phyloP scores from a whole-genome alignment of 2,113 vertebrate genomes.

The Tamias sibiricus region DNA sequence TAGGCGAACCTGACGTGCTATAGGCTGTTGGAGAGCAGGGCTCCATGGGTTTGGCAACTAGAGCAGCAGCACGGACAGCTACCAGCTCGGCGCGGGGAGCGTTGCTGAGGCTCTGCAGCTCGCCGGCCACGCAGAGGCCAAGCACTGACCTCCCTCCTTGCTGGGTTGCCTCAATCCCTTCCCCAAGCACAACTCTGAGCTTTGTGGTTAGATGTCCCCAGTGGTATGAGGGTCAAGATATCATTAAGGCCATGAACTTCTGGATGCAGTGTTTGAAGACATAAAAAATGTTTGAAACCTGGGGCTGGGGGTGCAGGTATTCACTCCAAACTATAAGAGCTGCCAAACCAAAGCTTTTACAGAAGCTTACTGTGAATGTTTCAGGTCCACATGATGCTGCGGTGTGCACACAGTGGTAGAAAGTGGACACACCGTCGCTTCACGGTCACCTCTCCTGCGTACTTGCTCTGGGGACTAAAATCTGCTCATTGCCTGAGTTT shows the following conservation, averaged over 20 bases:
- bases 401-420: neutral
- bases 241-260: neutral
- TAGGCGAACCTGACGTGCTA: neutral
- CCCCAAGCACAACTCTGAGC: neutral
- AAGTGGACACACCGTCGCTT: neutral
- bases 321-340: neutral
- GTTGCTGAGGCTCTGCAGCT: neutral
- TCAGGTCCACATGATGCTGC: neutral
- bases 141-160: neutral
- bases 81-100: neutral
- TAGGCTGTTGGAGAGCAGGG: neutral
- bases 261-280: neutral
- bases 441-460: no score
- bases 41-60: neutral
- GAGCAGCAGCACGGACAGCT: neutral
- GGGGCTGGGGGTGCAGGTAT: accelerated
- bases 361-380: no score
- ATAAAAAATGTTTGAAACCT: neutral
- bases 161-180: neutral
- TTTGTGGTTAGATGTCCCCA: neutral
- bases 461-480: no score
- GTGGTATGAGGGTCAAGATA: neutral
- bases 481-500: no score
- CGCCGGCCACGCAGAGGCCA: neutral
- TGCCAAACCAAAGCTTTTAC: neutral